These are phyloP conservation scores for Octodon degus DNA, from an alignment of 2,113 vertebrate genomes.

Conservation along the genomic window DNA sequence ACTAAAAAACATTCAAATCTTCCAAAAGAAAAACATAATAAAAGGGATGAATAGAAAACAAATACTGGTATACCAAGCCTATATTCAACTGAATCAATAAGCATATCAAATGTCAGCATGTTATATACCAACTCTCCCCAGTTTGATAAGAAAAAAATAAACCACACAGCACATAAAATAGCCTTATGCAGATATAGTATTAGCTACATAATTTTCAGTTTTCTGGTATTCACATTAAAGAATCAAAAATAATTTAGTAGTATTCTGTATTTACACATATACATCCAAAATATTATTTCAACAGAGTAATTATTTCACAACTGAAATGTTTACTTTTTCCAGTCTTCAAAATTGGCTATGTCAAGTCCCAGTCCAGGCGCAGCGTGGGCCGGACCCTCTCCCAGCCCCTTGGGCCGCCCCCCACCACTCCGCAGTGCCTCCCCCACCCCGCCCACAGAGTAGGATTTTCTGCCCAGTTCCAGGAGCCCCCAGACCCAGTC, in stretches of 20 bases:
- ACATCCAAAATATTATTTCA: background rate
- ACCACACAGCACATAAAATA: background rate
- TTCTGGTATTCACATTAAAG: background rate
- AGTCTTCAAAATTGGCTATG: background rate
- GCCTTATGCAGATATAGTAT: background rate
- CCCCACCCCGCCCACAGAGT: no score
- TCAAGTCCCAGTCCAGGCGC: no score
- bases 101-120: background rate
- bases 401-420: no score
- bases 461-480: no score
- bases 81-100: slow-evolving; percentile 33
- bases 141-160: slow-evolving; percentile 7
- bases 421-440: no score
- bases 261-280: background rate
- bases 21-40: slow-evolving; percentile 13
- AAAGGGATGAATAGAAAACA: background rate
- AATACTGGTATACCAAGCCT: background rate
- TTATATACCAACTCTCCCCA: background rate
- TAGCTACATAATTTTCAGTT: background rate
- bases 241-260: slow-evolving; percentile 27
- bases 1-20: background rate
- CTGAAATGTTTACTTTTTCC: background rate
- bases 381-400: no score
- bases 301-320: slow-evolving; percentile 4
- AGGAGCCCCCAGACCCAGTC: no score